phyloP scores from a whole-genome alignment of 2,113 vertebrate genomes.

The Steatornis caripensis region DNA sequence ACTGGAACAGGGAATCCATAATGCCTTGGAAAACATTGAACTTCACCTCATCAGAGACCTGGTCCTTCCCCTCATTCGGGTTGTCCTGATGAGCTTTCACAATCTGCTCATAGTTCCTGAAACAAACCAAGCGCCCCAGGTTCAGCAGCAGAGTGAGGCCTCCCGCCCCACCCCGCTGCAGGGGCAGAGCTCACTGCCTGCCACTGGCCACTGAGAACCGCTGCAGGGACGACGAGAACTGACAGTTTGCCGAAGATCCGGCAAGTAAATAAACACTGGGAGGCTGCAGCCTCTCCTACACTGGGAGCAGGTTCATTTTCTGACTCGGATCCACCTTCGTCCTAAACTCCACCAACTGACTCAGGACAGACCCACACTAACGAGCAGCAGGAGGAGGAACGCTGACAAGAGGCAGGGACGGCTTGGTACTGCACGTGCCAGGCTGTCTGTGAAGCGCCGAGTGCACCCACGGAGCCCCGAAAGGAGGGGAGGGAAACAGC shows the following conservation, averaged over 20 bases:
- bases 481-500: too few species aligned
- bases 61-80: constrained; percentile 87
- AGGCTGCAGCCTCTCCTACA: background rate
- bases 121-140: background rate
- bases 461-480: background rate
- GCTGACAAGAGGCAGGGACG: background rate
- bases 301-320: background rate
- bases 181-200: background rate
- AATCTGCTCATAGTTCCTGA: constrained; percentile 97
- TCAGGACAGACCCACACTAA: background rate
- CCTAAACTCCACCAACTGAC: background rate
- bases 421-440: too few species aligned
- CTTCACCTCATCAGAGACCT: constrained; percentile 94
- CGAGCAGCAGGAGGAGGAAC: rapidly evolving
- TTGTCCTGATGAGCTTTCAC: constrained; percentile 96
- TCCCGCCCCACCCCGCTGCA: background rate
- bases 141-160: background rate
- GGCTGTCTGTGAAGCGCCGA: background rate
- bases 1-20: constrained; percentile 97
- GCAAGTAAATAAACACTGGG: background rate
- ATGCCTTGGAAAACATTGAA: constrained; percentile 96
- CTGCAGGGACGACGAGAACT: background rate
- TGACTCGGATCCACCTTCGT: too few species aligned
- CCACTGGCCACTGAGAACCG: background rate
- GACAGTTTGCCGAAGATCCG: background rate